Evolutionary conservation across 2,113 vertebrate genomes (phyloP).

Genomic region (Carettochelys insculpta): DNA sequence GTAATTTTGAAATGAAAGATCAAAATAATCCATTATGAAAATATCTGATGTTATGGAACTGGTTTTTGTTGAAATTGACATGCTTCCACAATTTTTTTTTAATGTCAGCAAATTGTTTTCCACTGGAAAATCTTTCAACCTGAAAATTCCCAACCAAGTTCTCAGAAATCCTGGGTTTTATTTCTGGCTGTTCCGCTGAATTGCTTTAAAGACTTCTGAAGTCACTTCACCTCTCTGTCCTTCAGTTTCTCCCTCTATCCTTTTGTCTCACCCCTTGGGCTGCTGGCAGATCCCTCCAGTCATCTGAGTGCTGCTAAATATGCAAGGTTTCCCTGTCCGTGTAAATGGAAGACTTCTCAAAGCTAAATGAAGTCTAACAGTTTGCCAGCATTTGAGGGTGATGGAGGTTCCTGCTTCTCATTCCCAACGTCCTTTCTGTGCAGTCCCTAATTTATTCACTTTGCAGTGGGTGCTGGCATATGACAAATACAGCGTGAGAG

Average conservation of each 20-base stretch:
- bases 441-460: too few species aligned
- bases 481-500: not conserved
- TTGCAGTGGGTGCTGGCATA: not conserved
- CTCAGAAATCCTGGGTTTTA: not conserved
- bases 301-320: too few species aligned
- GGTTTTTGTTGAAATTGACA: not conserved
- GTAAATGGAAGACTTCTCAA: too few species aligned
- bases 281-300: too few species aligned
- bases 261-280: not conserved
- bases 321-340: too few species aligned
- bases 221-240: not conserved
- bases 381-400: too few species aligned
- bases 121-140: not conserved
- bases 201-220: not conserved
- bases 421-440: too few species aligned
- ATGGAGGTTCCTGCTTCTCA: too few species aligned
- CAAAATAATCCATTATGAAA: not conserved
- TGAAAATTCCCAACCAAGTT: not conserved
- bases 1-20: not conserved
- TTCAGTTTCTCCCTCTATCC: not conserved
- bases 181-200: not conserved
- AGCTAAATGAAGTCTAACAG: too few species aligned
- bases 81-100: not conserved
- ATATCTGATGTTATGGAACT: not conserved
- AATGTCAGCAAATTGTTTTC: not conserved